These are phyloP conservation scores for Actinemys pallida DNA, from an alignment of 2,113 vertebrate species.

Conservation along the genomic window DNA sequence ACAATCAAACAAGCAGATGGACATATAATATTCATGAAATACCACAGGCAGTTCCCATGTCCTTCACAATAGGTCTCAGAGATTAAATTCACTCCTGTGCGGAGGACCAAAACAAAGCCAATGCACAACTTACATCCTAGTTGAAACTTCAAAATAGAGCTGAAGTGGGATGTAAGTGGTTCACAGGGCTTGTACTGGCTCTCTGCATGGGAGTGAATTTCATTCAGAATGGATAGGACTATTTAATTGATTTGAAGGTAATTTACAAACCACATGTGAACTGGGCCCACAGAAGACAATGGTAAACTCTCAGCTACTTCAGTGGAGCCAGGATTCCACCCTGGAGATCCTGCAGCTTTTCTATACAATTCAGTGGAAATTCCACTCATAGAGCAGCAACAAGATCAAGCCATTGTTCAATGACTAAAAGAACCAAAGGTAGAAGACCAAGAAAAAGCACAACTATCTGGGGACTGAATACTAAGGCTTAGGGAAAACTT, in stretches of 20 bases:
- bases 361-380: not conserved
- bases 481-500: not conserved
- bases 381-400: not conserved
- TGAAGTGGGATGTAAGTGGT: not conserved
- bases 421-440: not conserved
- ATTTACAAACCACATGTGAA: not conserved
- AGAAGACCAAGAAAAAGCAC: not conserved
- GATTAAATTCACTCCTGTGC: not conserved
- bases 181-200: not conserved
- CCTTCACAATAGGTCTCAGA: not conserved
- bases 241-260: not conserved
- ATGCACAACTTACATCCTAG: not conserved
- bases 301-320: not conserved
- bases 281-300: not conserved
- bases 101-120: not conserved
- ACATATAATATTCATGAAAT: not conserved
- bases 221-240: not conserved
- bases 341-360: not conserved
- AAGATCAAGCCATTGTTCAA: not conserved
- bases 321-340: not conserved
- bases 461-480: not conserved
- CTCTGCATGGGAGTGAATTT: not conserved
- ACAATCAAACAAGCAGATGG: not conserved
- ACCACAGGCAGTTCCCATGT: not conserved
- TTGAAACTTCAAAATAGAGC: not conserved